Evolutionary conservation across 2,113 vertebrate genomes (phyloP).

Genomic region (Vulpes vulpes): DNA sequence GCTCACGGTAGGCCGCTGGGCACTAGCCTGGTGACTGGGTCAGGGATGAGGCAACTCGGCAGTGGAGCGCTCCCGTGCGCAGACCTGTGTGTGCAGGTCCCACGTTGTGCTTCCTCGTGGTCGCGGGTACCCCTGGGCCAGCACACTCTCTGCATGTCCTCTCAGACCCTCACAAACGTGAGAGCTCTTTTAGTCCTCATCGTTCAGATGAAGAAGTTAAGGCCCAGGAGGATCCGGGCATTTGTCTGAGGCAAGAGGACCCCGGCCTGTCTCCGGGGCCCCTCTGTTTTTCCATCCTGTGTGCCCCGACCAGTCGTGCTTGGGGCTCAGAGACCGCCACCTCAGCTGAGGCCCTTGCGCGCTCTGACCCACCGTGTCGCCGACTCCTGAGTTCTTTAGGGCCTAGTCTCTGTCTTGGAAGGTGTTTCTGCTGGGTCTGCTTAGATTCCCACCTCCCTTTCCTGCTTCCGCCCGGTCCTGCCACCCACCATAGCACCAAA

Average conservation of each 20-base stretch:
- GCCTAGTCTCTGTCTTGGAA: not conserved
- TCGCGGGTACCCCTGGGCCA: not conserved
- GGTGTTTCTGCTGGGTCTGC: not conserved
- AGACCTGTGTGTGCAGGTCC: no score
- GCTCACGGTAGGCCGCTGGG: rapidly evolving
- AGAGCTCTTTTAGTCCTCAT: rapidly evolving
- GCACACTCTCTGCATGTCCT: rapidly evolving
- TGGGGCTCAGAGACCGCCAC: not conserved
- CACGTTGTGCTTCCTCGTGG: rapidly evolving
- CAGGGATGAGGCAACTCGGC: rapidly evolving
- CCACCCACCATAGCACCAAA: not conserved
- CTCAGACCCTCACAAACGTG: not conserved
- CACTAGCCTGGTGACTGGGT: rapidly evolving
- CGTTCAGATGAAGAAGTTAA: not conserved
- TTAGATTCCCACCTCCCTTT: not conserved
- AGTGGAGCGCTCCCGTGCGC: rapidly evolving
- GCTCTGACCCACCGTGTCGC: rapidly evolving
- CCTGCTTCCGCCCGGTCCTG: no score
- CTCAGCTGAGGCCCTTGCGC: not conserved
- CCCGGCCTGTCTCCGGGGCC: not conserved
- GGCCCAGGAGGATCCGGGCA: not conserved
- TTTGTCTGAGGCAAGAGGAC: not conserved
- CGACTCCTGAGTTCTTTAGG: not conserved
- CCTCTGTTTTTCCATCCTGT: rapidly evolving
- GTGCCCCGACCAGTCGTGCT: rapidly evolving